These are phyloP conservation scores for Pachydiplax longipennis DNA, from an alignment of 2,888 invertebrate species.

Conservation along the genomic window DNA sequence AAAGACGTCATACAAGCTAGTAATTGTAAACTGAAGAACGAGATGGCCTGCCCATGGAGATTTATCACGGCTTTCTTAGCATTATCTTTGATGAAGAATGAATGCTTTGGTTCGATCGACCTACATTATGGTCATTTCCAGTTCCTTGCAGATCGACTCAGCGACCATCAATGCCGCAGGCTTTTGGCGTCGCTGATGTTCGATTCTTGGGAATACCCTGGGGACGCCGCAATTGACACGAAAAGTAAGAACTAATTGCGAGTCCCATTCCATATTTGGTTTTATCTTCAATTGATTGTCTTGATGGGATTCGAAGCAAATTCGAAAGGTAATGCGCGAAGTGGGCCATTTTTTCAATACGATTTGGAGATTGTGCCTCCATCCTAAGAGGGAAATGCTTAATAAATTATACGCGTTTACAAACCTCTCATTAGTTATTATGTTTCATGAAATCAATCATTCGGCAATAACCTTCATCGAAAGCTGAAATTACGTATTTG, in stretches of 20 bases:
- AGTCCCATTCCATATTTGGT: background rate
- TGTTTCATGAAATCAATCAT: too few species aligned
- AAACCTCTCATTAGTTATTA: too few species aligned
- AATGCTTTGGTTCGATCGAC: background rate
- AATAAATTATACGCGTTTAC: too few species aligned
- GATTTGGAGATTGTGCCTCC: too few species aligned
- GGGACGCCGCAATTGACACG: background rate
- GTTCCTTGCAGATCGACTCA: conserved; percentile 8
- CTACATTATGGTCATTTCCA: background rate
- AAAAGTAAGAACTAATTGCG: background rate
- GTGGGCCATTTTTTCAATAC: too few species aligned
- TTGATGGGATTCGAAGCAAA: too few species aligned
- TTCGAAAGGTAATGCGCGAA: too few species aligned
- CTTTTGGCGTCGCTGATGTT: conserved; percentile 10
- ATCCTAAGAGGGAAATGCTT: too few species aligned
- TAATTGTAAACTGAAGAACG: background rate
- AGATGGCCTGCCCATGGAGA: background rate
- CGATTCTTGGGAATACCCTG: background rate
- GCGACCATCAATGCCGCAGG: background rate
- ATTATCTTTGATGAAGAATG: background rate
- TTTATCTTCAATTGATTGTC: too few species aligned
- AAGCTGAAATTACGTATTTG: too few species aligned
- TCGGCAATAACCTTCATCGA: too few species aligned
- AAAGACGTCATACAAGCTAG: background rate
- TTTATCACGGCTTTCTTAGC: background rate